Percentiles rank a stretch among this genome's conserved stretches.
phyloP scores from a whole-genome alignment of 1,140 invertebrate species.

The Calosoma granatense region DNA sequence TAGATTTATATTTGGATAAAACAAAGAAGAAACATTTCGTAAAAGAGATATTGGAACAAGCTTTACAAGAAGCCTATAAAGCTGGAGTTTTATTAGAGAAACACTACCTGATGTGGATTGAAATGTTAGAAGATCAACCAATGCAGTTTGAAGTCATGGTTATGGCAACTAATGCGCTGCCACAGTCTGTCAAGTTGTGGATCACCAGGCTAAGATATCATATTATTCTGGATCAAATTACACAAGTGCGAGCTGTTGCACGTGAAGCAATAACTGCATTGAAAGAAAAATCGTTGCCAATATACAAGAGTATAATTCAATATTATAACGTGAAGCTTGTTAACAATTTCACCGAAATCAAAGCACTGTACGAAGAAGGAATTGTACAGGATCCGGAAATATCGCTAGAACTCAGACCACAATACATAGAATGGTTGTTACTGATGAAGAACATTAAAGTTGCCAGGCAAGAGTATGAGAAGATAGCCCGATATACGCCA shows the following conservation, averaged over 20 bases:
- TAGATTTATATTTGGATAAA: slow-evolving; percentile 39
- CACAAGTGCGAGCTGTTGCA: slow-evolving; percentile 27
- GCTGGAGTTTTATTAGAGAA: slow-evolving; percentile 38
- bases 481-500: slow-evolving; percentile 32
- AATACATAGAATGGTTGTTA: slow-evolving; percentile 37
- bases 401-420: slow-evolving; percentile 35
- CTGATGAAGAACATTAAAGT: slow-evolving; percentile 31
- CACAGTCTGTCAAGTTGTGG: slow-evolving; percentile 39
- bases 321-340: slow-evolving; percentile 29
- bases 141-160: slow-evolving; percentile 31
- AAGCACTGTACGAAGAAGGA: slow-evolving; percentile 37
- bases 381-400: slow-evolving; percentile 31
- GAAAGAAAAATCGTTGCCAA: slow-evolving; percentile 32
- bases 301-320: slow-evolving; percentile 39
- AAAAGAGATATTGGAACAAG: slow-evolving; percentile 37
- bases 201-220: slow-evolving; percentile 31
- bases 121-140: slow-evolving; percentile 11
- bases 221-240: slow-evolving; percentile 19
- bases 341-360: slow-evolving; percentile 23
- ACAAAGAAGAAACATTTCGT: slow-evolving; percentile 30
- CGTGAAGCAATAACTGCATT: slow-evolving; percentile 33
- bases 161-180: slow-evolving; percentile 35
- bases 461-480: slow-evolving; percentile 36
- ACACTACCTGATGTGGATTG: slow-evolving; percentile 41
- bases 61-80: slow-evolving; percentile 36